Percentiles rank a stretch among this genome's conserved stretches.
phyloP scores from a whole-genome alignment of 2,797 vertebrate genomes.

The Peromyscus eremicus region DNA sequence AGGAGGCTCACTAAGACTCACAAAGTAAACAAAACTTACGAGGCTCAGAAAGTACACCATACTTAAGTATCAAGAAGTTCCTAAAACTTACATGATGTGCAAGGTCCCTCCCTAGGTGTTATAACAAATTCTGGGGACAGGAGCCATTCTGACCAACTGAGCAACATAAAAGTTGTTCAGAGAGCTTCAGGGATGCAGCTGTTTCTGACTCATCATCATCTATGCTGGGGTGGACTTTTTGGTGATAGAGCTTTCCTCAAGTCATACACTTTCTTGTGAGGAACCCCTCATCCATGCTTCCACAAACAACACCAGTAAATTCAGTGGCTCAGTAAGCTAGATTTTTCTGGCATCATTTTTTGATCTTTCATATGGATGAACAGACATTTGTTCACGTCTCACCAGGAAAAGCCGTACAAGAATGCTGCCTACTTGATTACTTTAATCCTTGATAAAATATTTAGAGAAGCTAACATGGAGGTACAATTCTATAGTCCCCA shows the following conservation, averaged over 20 bases:
- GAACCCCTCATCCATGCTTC: neutral
- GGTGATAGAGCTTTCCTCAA: neutral
- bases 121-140: neutral
- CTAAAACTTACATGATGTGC: neutral
- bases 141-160: neutral
- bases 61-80: neutral
- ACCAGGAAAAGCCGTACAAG: neutral
- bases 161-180: neutral
- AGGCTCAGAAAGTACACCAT: neutral
- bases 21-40: neutral
- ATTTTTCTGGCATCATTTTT: neutral
- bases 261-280: neutral
- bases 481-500: neutral
- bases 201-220: neutral
- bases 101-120: neutral
- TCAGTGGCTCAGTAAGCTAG: neutral
- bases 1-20: neutral
- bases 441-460: slow-evolving; percentile 32
- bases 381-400: neutral
- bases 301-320: neutral
- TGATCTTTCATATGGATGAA: neutral
- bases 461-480: neutral
- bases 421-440: neutral
- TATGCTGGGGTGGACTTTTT: neutral
- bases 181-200: neutral